Conservation (phyloP, 2,113 vertebrate species). For the Piprites chloris region DNA sequence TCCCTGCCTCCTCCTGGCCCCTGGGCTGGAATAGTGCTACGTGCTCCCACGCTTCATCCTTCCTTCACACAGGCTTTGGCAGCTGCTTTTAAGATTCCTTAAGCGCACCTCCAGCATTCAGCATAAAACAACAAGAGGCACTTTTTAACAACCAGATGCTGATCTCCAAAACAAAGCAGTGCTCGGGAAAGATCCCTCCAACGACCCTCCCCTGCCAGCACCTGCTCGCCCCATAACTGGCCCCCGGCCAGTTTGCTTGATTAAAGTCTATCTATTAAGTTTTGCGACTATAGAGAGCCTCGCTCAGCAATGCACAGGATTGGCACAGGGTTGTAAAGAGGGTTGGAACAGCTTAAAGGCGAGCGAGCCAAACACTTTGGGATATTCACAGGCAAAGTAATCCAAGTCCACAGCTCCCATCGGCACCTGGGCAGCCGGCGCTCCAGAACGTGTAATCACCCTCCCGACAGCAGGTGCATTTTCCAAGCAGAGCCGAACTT, state of each 20-base stretch:
- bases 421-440: conserved; percentile 46
- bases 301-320: not conserved
- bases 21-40: conserved; percentile 28
- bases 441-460: conserved; percentile 15
- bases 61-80: conserved; percentile 14
- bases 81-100: conserved; percentile 29
- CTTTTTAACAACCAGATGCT: conserved; percentile 36
- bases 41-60: conserved; percentile 44
- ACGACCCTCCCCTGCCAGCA: conserved; percentile 23
- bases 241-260: conserved; percentile 11
- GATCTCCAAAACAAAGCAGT: conserved; percentile 3
- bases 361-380: conserved; percentile 43
- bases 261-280: conserved; percentile 56
- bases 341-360: conserved; percentile 41
- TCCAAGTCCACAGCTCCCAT: conserved; percentile 37
- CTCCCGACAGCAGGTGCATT: conserved; percentile 48
- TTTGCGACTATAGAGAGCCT: not conserved
- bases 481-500: conserved; percentile 5
- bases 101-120: not conserved
- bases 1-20: conserved; percentile 15
- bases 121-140: conserved; percentile 7
- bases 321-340: conserved; percentile 32
- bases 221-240: conserved; percentile 42
- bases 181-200: not conserved
- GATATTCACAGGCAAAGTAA: conserved; percentile 55